These are phyloP conservation scores for Ditylenchus weischeri DNA, from an alignment of 2,888 invertebrate genomes.

Conservation along the genomic window DNA sequence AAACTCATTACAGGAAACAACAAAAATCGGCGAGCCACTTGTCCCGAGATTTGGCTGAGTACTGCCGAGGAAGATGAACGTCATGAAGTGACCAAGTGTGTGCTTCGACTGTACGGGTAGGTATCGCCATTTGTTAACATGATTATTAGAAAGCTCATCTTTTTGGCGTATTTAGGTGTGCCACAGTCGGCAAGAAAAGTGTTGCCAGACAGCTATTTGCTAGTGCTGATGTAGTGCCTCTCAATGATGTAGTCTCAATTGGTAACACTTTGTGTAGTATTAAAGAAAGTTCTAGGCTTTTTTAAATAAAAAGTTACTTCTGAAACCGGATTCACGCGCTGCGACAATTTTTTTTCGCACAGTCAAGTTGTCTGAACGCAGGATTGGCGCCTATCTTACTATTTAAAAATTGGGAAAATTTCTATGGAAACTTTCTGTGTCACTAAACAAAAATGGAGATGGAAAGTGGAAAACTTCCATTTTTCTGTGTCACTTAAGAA, in stretches of 20 bases:
- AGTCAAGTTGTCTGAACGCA: too few species aligned
- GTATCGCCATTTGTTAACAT: too few species aligned
- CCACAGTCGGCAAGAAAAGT: background rate
- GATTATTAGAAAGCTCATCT: too few species aligned
- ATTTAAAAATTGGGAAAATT: too few species aligned
- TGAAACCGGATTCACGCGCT: too few species aligned
- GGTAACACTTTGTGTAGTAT: background rate
- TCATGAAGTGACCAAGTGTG: slow-evolving; percentile 25
- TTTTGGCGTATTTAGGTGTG: background rate
- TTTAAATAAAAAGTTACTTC: too few species aligned
- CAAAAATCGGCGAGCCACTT: slow-evolving; percentile 48
- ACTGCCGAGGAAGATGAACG: slow-evolving; percentile 30
- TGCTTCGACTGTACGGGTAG: background rate
- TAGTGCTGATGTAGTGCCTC: slow-evolving; percentile 1
- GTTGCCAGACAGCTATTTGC: background rate
- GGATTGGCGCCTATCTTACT: too few species aligned
- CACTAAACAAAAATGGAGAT: too few species aligned
- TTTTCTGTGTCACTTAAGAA: too few species aligned
- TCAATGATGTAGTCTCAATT: background rate
- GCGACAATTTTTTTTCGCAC: too few species aligned
- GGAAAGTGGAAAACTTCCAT: too few species aligned
- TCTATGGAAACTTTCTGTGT: too few species aligned
- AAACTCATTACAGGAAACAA: slow-evolving; percentile 15
- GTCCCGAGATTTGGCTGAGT: slow-evolving; percentile 56
- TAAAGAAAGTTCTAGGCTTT: background rate